These are phyloP conservation scores for Zelostemma sp. DNA, from an alignment of 1,140 invertebrate species.

Conservation along the genomic window DNA sequence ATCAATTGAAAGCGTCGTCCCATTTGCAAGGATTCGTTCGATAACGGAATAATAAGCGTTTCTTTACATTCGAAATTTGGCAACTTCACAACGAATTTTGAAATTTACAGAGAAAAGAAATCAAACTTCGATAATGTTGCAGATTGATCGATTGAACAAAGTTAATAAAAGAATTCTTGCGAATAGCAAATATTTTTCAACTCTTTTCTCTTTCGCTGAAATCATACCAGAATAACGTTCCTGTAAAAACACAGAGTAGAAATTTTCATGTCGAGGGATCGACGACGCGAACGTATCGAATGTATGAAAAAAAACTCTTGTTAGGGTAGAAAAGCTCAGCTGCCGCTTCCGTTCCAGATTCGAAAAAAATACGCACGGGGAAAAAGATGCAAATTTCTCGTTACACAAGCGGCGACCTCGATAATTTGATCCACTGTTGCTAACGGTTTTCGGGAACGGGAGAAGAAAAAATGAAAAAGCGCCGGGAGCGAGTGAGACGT, in stretches of 20 bases:
- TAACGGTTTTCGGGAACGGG: conserved; percentile 61
- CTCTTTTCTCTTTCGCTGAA: no score
- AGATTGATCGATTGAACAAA: no score
- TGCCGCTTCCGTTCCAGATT: conserved; percentile 67
- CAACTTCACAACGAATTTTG: no score
- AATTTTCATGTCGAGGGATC: conserved; percentile 13
- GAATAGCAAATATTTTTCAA: no score
- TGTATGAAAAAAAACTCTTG: conserved; percentile 41
- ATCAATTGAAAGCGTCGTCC: conserved; percentile 3
- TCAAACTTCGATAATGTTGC: no score
- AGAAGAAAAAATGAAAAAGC: conserved; percentile 30
- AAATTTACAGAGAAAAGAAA: no score
- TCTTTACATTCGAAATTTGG: no score
- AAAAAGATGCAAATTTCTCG: conserved; percentile 67
- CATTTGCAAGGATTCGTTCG: no score
- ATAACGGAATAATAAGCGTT: no score
- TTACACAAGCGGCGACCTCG: conserved; percentile 47
- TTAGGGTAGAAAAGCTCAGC: conserved; percentile 53
- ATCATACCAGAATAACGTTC: no score
- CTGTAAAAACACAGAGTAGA: no score
- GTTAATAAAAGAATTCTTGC: no score
- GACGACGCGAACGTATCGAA: conserved; percentile 31
- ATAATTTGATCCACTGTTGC: conserved; percentile 53
- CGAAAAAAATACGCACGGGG: conserved; percentile 48
- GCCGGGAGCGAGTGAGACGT: conserved; percentile 10